phyloP scores from a whole-genome alignment of 2,888 invertebrate genomes.

The Orgyia antiqua region DNA sequence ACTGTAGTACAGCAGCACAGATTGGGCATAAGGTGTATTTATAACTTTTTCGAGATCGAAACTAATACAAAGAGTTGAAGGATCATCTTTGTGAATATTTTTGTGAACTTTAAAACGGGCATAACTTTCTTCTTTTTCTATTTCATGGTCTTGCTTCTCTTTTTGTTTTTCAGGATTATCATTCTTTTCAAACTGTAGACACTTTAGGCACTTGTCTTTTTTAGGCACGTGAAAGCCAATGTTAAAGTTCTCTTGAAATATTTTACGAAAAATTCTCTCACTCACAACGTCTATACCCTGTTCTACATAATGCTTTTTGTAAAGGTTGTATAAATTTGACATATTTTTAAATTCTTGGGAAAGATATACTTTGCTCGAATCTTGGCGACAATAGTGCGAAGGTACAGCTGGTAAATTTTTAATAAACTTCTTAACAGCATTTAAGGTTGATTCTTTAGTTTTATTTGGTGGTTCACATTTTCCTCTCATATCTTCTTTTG shows the following conservation, averaged over 20 bases:
- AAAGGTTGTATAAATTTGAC: neutral
- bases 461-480: slow-evolving; percentile 1
- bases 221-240: slow-evolving; percentile 6
- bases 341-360: slow-evolving; percentile 1
- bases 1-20: neutral
- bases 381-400: slow-evolving; percentile 6
- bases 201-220: slow-evolving; percentile 9
- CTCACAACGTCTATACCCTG: neutral
- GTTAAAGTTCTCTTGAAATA: slow-evolving; percentile 5
- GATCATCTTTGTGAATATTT: slow-evolving; percentile 5
- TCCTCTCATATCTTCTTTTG: neutral
- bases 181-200: slow-evolving; percentile 2
- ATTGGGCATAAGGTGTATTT: neutral
- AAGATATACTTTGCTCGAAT: slow-evolving; percentile 11
- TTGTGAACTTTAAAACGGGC: slow-evolving; percentile 4
- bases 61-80: slow-evolving; percentile 3
- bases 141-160: slow-evolving; percentile 7
- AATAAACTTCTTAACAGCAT: neutral
- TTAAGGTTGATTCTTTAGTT: neutral
- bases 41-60: slow-evolving; percentile 4
- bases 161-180: slow-evolving; percentile 2
- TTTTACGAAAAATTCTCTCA: slow-evolving; percentile 3
- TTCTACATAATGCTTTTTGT: neutral
- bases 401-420: slow-evolving; percentile 5
- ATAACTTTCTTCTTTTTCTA: slow-evolving; percentile 7